Base-by-base conservation (phyloP, 2,888 invertebrate species). In the Erpobdella octoculata region DNA sequence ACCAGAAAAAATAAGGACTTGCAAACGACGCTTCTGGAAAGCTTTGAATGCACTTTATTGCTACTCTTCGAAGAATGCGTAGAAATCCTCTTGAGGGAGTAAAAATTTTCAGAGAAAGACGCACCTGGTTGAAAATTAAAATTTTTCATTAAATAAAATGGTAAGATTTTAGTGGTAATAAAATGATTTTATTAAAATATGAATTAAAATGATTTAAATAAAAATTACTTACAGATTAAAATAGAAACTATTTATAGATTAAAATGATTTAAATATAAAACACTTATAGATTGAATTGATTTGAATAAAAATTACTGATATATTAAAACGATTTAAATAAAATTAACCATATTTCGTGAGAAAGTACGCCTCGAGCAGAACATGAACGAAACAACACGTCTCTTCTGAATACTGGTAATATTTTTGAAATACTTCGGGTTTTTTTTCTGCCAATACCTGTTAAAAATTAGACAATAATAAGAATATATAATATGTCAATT, bases 391-490 rank as follows among this genome's bases (percentile, higher is more conserved):
- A n/a, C 31, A 62, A n/a, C 31, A 33, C 35, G 33, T 33, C 33
- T 62, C 62, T n/a, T 62, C 62, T 62, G 62, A 62, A 62, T 28
- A 62, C 31, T 62, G 62, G 25, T 33, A 62, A 62, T 35, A 62
- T 31, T 62, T 62, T 31, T 62, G 62, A 62, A 62, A 62, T 35
- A 31, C 28, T 9, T 62, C 62, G 12, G 62, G 62, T 31, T 18
- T 62, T 9, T 31, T 62, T 35, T 62, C 33, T 8, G 62, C 62
- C 12, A 31, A 18, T 33, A 62, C 28, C 62, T 62, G 15, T 8
- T n/a, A 53, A 48, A 48, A 53, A 53, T 21, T n/a, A n/a, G 15
- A 53, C 53, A 53, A n/a, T n/a, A n/a, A n/a, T n/a, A n/a, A n/a
- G n/a, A n/a, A n/a, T n/a, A n/a, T n/a, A n/a, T n/a, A n/a, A n/a